Evolutionary conservation across 1,140 invertebrate genomes (phyloP).

Genomic region (Grapholita molesta): DNA sequence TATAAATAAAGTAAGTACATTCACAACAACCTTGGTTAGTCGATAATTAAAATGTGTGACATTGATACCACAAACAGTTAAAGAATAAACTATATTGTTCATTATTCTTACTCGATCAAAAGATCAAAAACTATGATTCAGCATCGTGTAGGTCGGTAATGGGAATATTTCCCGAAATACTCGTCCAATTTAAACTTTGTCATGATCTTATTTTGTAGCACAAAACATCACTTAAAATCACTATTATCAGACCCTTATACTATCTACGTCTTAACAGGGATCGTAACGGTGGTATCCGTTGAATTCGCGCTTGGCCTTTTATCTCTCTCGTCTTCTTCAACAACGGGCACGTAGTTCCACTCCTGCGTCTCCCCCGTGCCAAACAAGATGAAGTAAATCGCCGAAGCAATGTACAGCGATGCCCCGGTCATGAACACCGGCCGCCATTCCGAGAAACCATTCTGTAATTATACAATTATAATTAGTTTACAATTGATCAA

Average conservation of each 20-base stretch:
- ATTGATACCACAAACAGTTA: no score
- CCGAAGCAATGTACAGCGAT: constrained; percentile 83
- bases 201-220: background rate
- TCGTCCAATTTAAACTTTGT: no score
- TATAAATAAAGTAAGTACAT: no score
- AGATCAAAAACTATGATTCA: no score
- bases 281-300: constrained; percentile 61
- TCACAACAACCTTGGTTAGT: no score
- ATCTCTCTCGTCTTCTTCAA: constrained; percentile 41
- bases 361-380: constrained; percentile 82
- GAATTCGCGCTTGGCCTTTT: constrained; percentile 49
- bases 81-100: no score
- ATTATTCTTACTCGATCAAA: no score
- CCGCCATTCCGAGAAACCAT: constrained; percentile 87
- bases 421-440: constrained; percentile 87
- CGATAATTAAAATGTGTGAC: no score
- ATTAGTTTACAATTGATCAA: background rate
- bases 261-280: constrained; percentile 53
- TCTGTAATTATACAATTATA: constrained; percentile 73
- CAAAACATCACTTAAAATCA: background rate
- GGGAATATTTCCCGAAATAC: no score
- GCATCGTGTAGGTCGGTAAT: no score
- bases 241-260: background rate
- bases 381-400: constrained; percentile 83
- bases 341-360: constrained; percentile 79